phyloP scores from a whole-genome alignment of 2,797 vertebrate species.

The Falco peregrinus region DNA sequence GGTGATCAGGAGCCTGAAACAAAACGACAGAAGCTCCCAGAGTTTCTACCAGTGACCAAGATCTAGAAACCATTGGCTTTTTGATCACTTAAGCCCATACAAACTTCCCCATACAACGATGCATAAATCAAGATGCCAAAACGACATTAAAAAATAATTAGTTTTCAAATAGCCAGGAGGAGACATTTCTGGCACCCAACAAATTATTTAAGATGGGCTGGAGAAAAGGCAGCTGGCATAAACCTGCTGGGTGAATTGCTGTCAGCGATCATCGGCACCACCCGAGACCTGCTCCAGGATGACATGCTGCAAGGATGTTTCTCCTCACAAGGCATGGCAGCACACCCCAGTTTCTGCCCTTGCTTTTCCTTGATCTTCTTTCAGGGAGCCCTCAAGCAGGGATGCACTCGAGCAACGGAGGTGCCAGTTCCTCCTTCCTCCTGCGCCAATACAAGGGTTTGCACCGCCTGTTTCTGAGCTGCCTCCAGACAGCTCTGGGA shows the following conservation, averaged over 20 bases:
- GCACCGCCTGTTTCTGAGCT: not conserved
- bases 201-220: not conserved
- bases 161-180: not conserved
- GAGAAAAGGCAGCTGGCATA: not conserved
- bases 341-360: not conserved
- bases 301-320: not conserved
- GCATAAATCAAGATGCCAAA: not conserved
- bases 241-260: not conserved
- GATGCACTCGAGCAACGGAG: accelerated
- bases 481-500: not conserved
- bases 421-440: not conserved
- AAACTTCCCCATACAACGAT: not conserved
- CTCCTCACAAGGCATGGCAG: not conserved
- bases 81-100: not conserved
- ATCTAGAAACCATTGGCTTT: not conserved
- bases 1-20: not conserved
- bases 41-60: not conserved
- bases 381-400: not conserved
- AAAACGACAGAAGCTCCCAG: not conserved
- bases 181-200: not conserved
- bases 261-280: not conserved
- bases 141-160: not conserved
- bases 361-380: not conserved
- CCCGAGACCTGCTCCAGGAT: not conserved
- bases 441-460: accelerated